These are phyloP conservation scores for Cremastobaeus sp. DNA, from an alignment of 2,888 invertebrate species.

Conservation along the genomic window DNA sequence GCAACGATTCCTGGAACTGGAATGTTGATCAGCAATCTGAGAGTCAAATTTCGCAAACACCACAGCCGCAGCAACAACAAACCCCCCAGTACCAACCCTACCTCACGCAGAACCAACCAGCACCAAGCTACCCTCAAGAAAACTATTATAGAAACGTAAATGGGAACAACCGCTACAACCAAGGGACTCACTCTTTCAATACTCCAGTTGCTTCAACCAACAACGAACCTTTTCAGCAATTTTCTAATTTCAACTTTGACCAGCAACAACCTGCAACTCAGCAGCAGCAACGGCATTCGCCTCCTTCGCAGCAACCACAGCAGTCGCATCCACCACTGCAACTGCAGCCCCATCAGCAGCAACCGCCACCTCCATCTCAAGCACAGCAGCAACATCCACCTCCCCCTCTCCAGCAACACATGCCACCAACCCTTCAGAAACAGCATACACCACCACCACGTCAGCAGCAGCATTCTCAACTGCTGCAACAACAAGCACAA, in stretches of 20 bases:
- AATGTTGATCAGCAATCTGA: slow-evolving; percentile 74
- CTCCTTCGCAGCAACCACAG: slow-evolving; percentile 63
- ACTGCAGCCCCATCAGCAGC: slow-evolving; percentile 65
- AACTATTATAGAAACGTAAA: slow-evolving; percentile 73
- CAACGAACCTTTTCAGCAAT: slow-evolving; percentile 68
- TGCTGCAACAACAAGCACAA: slow-evolving; percentile 5
- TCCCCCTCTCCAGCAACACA: slow-evolving; percentile 65
- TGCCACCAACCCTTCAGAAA: too few species aligned
- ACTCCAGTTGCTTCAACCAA: slow-evolving; percentile 62
- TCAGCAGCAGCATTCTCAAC: too few species aligned
- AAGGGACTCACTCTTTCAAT: slow-evolving; percentile 57
- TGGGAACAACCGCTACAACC: slow-evolving; percentile 68
- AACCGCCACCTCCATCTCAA: slow-evolving; percentile 59
- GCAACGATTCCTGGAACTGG: slow-evolving; percentile 77
- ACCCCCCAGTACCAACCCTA: slow-evolving; percentile 22
- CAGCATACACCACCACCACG: too few species aligned
- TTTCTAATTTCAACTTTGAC: slow-evolving; percentile 66
- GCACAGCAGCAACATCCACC: slow-evolving; percentile 5
- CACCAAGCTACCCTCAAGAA: slow-evolving; percentile 67
- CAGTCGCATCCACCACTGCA: too few species aligned
- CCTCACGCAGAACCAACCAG: slow-evolving; percentile 63
- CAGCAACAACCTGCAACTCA: slow-evolving; percentile 62
- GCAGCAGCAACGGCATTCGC: slow-evolving; percentile 54
- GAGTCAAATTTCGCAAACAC: slow-evolving; percentile 59
- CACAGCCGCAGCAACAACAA: slow-evolving; percentile 58